Evolutionary conservation across 1,140 invertebrate genomes (phyloP).

Genomic region (Saxidomus purpurata): DNA sequence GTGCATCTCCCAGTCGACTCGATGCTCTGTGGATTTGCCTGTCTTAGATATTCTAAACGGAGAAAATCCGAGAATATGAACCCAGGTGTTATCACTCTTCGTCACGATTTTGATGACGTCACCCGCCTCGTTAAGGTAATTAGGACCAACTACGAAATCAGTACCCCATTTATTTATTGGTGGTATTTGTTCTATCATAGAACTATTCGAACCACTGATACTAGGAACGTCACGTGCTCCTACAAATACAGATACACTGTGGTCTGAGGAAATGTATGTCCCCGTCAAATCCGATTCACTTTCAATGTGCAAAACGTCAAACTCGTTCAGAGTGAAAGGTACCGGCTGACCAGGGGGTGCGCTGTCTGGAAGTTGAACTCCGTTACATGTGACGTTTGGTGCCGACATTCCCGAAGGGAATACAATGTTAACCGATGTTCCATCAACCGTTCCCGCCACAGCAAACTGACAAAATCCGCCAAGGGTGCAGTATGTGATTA

Average conservation of each 20-base stretch:
- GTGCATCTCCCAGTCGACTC: constrained; percentile 41
- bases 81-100: background rate
- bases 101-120: constrained; percentile 57
- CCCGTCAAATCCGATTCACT: constrained; percentile 36
- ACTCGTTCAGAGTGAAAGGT: constrained; percentile 26
- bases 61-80: constrained; percentile 41
- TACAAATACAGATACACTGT: constrained; percentile 32
- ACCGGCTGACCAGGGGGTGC: background rate
- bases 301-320: constrained; percentile 47
- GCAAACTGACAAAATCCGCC: constrained; percentile 57
- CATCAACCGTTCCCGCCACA: background rate
- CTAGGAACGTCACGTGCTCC: constrained; percentile 16
- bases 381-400: background rate
- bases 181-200: constrained; percentile 46
- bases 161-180: constrained; percentile 53
- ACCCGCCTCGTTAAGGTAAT: constrained; percentile 31
- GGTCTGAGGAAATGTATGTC: constrained; percentile 3
- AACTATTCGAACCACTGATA: background rate
- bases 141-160: constrained; percentile 11
- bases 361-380: background rate
- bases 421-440: constrained; percentile 18
- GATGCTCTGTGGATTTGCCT: background rate
- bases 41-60: constrained; percentile 36
- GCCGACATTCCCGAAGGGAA: background rate
- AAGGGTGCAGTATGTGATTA: constrained; percentile 53